Evolutionary conservation across 1,140 invertebrate genomes (phyloP).

Genomic region (Neoseiulus cucumeris): DNA sequence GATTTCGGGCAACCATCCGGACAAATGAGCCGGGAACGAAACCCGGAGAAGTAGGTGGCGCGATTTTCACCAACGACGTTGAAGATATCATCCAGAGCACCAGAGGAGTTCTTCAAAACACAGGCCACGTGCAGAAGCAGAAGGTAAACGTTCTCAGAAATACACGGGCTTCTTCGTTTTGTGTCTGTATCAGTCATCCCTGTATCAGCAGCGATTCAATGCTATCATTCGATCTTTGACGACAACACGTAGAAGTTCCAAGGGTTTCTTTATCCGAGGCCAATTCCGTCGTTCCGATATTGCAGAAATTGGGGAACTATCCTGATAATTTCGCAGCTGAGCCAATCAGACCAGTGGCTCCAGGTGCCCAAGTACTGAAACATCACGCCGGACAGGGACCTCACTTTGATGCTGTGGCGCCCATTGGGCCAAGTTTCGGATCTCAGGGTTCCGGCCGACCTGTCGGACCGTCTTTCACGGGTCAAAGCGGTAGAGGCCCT

Average conservation of each 20-base stretch:
- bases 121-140: conserved; percentile 2
- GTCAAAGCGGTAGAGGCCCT: neutral
- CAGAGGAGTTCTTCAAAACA: neutral
- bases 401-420: conserved; percentile 2
- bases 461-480: neutral
- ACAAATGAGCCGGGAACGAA: conserved; percentile 4
- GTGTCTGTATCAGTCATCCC: no score
- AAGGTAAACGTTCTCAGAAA: neutral
- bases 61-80: conserved; percentile 4
- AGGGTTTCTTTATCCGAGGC: no score
- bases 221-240: no score
- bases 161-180: no score
- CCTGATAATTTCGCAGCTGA: neutral
- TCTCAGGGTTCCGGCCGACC: no score
- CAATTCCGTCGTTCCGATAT: neutral
- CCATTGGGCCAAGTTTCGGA: neutral
- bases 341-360: neutral
- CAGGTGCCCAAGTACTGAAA: conserved; percentile 1
- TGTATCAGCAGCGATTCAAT: no score
- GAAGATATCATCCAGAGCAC: neutral
- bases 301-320: conserved; percentile 8
- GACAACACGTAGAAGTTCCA: no score
- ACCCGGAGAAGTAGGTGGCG: neutral
- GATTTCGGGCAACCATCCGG: neutral
- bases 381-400: neutral